Conservation (phyloP, 2,113 vertebrate species). For the Phoxinus phoxinus region DNA sequence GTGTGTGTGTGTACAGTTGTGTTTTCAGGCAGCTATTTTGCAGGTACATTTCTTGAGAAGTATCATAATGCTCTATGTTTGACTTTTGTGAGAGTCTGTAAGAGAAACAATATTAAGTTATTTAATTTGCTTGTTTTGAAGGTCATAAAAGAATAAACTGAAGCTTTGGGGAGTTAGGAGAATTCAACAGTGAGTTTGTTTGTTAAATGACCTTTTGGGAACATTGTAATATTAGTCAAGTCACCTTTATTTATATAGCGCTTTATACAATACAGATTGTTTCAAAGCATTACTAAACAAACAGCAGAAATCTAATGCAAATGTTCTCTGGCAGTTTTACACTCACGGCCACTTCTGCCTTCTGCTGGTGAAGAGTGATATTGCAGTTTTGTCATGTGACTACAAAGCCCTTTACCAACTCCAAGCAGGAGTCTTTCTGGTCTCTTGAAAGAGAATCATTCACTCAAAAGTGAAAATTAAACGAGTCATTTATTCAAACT, state of each 20-base stretch:
- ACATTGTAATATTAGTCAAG: background rate
- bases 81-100: background rate
- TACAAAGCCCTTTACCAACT: background rate
- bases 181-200: background rate
- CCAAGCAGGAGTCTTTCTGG: background rate
- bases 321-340: background rate
- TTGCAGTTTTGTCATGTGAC: background rate
- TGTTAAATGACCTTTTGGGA: background rate
- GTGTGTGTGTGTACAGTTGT: background rate
- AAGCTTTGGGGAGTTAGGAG: background rate
- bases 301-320: background rate
- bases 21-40: background rate
- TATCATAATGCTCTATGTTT: background rate
- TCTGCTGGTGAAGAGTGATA: background rate
- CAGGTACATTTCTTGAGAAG: background rate
- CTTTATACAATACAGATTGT: no score
- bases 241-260: no score
- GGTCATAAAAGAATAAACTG: background rate
- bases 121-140: conserved; percentile 18
- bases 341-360: background rate
- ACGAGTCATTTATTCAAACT: background rate
- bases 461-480: background rate
- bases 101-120: background rate
- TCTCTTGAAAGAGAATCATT: background rate
- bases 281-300: background rate